These are phyloP conservation scores for Entomyzon cyanotis DNA, from an alignment of 2,113 vertebrate species.

Conservation along the genomic window DNA sequence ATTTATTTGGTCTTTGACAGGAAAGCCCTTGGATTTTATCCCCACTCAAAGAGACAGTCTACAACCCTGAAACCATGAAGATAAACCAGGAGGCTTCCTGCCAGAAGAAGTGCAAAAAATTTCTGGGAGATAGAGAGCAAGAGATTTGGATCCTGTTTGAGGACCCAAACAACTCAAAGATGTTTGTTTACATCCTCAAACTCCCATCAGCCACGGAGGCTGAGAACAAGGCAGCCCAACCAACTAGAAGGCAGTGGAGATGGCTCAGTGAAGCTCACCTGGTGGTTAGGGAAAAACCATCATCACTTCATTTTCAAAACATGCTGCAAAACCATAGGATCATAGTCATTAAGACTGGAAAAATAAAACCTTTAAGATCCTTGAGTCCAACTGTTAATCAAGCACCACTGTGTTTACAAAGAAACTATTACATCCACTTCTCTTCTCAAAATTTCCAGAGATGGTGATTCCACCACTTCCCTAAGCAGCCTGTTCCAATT, in stretches of 20 bases:
- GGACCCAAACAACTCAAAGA: neutral
- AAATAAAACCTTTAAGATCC: neutral
- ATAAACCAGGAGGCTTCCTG: neutral
- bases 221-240: neutral
- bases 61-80: neutral
- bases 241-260: neutral
- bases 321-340: neutral
- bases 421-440: neutral
- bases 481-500: neutral
- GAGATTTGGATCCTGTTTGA: neutral
- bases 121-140: neutral
- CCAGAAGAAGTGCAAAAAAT: neutral
- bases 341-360: neutral
- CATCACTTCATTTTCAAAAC: neutral
- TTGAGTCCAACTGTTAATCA: neutral
- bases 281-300: neutral
- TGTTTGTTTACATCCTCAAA: neutral
- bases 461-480: neutral
- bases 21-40: neutral
- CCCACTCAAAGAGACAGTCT: neutral
- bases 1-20: neutral
- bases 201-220: neutral
- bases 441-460: neutral
- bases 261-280: neutral
- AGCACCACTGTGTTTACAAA: accelerated